These are phyloP conservation scores for Dendrolimus punctatus DNA, from an alignment of 1,140 invertebrate genomes.

Conservation along the genomic window DNA sequence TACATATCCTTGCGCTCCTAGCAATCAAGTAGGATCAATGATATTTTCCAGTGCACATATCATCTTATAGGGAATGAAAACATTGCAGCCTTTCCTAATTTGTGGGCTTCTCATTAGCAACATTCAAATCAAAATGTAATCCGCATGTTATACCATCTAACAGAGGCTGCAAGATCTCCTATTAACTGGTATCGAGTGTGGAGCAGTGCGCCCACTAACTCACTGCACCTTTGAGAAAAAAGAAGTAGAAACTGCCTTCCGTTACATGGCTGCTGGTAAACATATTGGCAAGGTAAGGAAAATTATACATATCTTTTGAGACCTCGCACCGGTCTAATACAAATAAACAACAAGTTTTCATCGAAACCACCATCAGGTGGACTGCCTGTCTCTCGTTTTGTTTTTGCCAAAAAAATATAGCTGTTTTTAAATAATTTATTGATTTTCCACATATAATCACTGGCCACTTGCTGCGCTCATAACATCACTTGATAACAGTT, in stretches of 20 bases:
- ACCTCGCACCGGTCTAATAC: no score
- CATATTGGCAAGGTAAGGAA: slow-evolving; percentile 87
- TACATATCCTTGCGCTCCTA: no score
- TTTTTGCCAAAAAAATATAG: neutral
- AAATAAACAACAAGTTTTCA: no score
- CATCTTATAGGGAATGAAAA: no score
- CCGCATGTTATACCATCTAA: neutral
- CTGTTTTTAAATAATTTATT: neutral
- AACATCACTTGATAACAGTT: no score
- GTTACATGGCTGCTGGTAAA: slow-evolving; percentile 87
- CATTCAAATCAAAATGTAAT: neutral
- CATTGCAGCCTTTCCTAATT: no score
- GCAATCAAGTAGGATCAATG: no score
- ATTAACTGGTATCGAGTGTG: slow-evolving; percentile 76
- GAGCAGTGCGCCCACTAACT: slow-evolving; percentile 76
- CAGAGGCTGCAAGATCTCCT: slow-evolving; percentile 70
- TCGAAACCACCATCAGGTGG: no score
- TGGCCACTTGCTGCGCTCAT: no score
- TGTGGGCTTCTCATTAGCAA: no score
- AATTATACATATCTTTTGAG: neutral
- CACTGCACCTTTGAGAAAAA: slow-evolving; percentile 74
- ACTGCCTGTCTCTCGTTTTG: neutral
- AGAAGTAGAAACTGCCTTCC: slow-evolving; percentile 79
- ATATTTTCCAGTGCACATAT: no score
- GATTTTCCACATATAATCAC: no score